Evolutionary conservation across 2,888 invertebrate species (phyloP).

Genomic region (Thymelicus lineola): DNA sequence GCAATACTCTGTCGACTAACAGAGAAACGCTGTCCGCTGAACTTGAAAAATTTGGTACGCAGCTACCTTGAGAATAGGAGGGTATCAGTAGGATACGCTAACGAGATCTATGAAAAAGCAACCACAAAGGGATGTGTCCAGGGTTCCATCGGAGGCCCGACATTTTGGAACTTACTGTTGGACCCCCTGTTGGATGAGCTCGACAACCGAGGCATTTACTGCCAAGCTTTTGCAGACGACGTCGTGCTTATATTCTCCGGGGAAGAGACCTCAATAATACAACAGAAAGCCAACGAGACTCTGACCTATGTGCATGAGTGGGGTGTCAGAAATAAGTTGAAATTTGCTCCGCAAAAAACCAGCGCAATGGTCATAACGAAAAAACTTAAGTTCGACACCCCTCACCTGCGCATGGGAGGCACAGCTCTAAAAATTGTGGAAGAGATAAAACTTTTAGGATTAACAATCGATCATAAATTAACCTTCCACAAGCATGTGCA

Average conservation of each 20-base stretch:
- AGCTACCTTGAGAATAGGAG: background rate
- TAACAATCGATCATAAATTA: background rate
- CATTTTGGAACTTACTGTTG: slow-evolving; percentile 8
- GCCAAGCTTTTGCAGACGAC: background rate
- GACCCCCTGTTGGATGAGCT: slow-evolving; percentile 2
- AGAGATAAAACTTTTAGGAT: no score
- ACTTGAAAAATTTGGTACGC: no score
- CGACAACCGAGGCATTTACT: background rate
- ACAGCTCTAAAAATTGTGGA: no score
- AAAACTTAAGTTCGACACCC: no score
- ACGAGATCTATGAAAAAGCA: background rate
- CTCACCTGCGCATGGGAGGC: no score
- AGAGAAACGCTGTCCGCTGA: background rate
- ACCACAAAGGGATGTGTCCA: slow-evolving; percentile 10
- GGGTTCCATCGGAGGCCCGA: slow-evolving; percentile 8
- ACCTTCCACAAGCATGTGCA: background rate
- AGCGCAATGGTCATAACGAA: no score
- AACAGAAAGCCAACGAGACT: background rate
- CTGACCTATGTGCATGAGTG: background rate
- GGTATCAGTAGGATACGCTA: background rate
- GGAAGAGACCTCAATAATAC: background rate
- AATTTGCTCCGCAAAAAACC: no score
- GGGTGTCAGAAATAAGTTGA: no score
- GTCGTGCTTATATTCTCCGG: background rate
- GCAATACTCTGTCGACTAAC: background rate